Base-by-base conservation (phyloP, 2,113 vertebrate genomes). In the Bostrychus sinensis region DNA sequence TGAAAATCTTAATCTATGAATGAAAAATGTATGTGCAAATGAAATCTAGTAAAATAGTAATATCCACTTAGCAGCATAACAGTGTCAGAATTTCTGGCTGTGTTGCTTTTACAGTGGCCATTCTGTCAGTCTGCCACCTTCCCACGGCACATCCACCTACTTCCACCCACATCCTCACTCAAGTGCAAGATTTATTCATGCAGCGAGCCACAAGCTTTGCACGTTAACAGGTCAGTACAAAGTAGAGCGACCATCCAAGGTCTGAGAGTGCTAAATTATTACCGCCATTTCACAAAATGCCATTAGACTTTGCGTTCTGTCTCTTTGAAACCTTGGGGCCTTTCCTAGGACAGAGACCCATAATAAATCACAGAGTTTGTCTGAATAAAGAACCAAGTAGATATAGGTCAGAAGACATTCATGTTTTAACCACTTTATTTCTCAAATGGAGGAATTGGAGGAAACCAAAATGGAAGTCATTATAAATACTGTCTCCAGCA, bases 391-490 rank as follows among this genome's bases (percentile, higher is more conserved):
- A 16, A 11, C 6, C 17, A 46, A n/a, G 13, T 10, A 53, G 23
- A 28, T 32, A 53, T 20, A 16, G 16, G 41, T 39, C 37, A 50
- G 11, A 23, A 4, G 1, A 50, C 23, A 19, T 26, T 6, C 25
- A 53, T 53, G 14, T 53, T 53, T 53, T 10, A 17, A 7, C 7
- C n/a, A n/a, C n/a, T n/a, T n/a, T n/a, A n/a, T n/a, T n/a, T n/a
- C n/a, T n/a, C n/a, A n/a, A n/a, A n/a, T n/a, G n/a, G n/a, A n/a
- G n/a, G n/a, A 16, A 10, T 3, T 4, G n/a, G 1, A 16, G 5
- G 23, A 63, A 53, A 62, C n/a, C 4, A 63, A 55, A 78, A 60
- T 50, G n/a, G n/a, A 56, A 43, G 16, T 71, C 56, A 54, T 60
- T 43, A 60, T n/a, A 55, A 42, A 66, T 36, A 46, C 16, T 56